Evolutionary conservation across 2,797 vertebrate genomes (phyloP), one percentile per base, ranked within the genome.

Genomic region (Stomatorhinus walkeri): DNA sequence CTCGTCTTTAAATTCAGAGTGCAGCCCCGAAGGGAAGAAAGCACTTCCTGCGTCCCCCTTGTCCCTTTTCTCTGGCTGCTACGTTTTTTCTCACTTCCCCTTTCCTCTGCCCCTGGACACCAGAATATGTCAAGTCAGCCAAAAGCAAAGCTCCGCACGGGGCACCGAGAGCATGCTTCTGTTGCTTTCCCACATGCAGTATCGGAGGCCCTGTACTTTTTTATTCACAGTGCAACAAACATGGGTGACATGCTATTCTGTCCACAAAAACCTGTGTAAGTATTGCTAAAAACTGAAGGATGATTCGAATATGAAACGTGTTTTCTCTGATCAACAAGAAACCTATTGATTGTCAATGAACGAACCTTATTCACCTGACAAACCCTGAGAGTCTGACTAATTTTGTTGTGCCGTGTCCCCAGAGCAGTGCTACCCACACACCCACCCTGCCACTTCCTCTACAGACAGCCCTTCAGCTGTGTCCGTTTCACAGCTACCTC

Each of bases 121-220:
- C 92, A 93, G 90, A 68, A 87, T 89, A 92, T 93, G 93, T 93
- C 91, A 91, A 93, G 90, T 90, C 93, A 94, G 94, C 91, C 93
- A 85, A 89, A 90, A 81, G 85, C 14, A 61, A 90, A 90, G 72
- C 61, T 79, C 83, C 90, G 81, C 88, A 54, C 89, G 88, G 79
- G 84, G 85, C 59, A 24, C 10, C 85, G 22, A 59, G 48, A 19
- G 24, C 6, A 54, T n/a, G 89, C 28, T 64, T 72, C 28, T 81
- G 89, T 84, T 10, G 43, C 19, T 84, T 40, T 85, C 72, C n/a
- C 36, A 64, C 24, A 36, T 32, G 19, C 10, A 14, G 28, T 1
- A 14, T 43, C 4, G 7, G 16, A 51, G 28, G 64, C 3, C 16
- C 85, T 40, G 12, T 14, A 6, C 24, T 22, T 88, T 36, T 36